These are phyloP conservation scores for Drosophila acutilabella DNA, from an alignment of 2,888 invertebrate genomes.

Conservation along the genomic window DNA sequence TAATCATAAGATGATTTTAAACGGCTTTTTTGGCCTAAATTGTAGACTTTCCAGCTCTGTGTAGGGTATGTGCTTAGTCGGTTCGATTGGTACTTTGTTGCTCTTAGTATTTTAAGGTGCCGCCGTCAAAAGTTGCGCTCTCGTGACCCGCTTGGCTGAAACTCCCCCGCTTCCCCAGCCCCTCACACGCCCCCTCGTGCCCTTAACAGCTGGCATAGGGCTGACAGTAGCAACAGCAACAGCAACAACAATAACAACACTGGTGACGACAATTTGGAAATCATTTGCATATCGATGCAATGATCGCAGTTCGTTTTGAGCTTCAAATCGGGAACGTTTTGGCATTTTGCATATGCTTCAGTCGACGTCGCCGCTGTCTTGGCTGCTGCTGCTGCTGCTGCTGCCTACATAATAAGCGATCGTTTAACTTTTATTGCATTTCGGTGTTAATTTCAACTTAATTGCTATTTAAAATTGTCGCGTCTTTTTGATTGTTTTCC, in stretches of 20 bases:
- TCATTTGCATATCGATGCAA: slow-evolving; percentile 72
- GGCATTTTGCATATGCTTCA: slow-evolving; percentile 62
- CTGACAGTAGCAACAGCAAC: slow-evolving; percentile 61
- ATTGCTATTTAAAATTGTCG: slow-evolving; percentile 40
- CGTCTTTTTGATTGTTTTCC: slow-evolving; percentile 3
- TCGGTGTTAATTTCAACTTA: slow-evolving; percentile 31
- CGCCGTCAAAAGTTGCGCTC: slow-evolving; percentile 44
- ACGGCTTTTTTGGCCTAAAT: no score
- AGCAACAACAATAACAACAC: slow-evolving; percentile 14
- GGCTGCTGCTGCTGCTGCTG: neutral
- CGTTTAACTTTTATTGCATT: slow-evolving; percentile 16
- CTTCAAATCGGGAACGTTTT: slow-evolving; percentile 62
- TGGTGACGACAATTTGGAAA: slow-evolving; percentile 67
- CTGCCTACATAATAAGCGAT: slow-evolving; percentile 26
- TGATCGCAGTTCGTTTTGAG: slow-evolving; percentile 40
- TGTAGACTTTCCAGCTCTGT: neutral
- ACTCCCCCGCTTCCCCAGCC: neutral
- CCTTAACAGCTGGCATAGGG: slow-evolving; percentile 15
- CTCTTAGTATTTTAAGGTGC: slow-evolving; percentile 61
- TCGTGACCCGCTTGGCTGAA: slow-evolving; percentile 52
- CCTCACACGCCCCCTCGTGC: neutral
- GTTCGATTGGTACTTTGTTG: neutral
- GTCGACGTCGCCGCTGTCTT: neutral
- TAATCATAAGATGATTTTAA: no score
- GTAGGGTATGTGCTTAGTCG: slow-evolving; percentile 6